phyloP scores from a whole-genome alignment of 2,888 invertebrate species.

The Oscheius onirici region DNA sequence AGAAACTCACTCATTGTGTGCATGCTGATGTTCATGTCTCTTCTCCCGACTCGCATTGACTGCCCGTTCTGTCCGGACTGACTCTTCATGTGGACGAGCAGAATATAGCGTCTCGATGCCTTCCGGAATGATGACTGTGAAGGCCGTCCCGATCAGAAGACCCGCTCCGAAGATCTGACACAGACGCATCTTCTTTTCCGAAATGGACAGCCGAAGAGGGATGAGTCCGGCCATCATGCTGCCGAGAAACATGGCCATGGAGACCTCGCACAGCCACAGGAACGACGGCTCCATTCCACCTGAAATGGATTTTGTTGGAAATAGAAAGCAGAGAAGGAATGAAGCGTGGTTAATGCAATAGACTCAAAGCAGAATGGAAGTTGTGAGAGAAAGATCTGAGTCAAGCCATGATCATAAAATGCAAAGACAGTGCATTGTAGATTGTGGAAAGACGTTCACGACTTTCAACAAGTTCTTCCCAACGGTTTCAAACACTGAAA shows the following conservation, averaged over 20 bases:
- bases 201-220: slow-evolving; percentile 78
- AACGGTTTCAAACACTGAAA: no score
- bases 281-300: slow-evolving; percentile 14
- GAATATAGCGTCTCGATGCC: slow-evolving; percentile 81
- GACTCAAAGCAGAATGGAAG: no score
- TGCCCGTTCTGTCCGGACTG: neutral
- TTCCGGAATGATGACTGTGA: slow-evolving; percentile 97
- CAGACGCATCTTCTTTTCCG: slow-evolving; percentile 9
- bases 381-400: no score
- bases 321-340: neutral
- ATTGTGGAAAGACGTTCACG: no score
- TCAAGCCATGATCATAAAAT: no score
- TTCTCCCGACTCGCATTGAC: neutral
- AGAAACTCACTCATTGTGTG: neutral
- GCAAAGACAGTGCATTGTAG: no score
- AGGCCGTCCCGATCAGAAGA: slow-evolving; percentile 92
- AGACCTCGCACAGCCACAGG: slow-evolving; percentile 38
- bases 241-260: slow-evolving; percentile 86
- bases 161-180: slow-evolving; percentile 89
- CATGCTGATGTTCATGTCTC: neutral
- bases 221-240: slow-evolving; percentile 94
- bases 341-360: neutral
- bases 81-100: slow-evolving; percentile 12
- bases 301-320: no score
- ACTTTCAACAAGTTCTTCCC: no score